Conservation (phyloP, 1,140 invertebrate species). For the Chymomyza costata region DNA sequence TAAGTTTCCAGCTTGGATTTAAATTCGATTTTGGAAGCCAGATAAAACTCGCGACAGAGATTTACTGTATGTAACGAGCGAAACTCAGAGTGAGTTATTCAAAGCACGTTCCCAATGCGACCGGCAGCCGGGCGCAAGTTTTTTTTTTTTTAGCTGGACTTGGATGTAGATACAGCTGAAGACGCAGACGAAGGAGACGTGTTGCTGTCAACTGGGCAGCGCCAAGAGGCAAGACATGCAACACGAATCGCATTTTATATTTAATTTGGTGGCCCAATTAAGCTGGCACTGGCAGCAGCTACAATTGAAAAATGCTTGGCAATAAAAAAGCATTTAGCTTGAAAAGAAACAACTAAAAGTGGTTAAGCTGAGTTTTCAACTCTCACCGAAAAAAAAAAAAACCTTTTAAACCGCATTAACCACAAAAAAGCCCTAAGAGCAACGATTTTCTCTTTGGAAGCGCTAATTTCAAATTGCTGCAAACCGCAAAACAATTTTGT, state of each 20-base stretch:
- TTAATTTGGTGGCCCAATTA: slow-evolving; percentile 62
- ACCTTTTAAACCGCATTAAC: slow-evolving; percentile 51
- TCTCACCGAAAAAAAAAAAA: slow-evolving; percentile 41
- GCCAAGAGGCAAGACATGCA: slow-evolving; percentile 17
- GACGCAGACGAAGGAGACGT: slow-evolving; percentile 45
- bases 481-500: slow-evolving; percentile 61
- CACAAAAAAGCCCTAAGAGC: slow-evolving; percentile 63
- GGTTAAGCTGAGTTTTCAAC: slow-evolving; percentile 5
- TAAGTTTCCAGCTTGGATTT: slow-evolving; percentile 44
- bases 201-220: slow-evolving; percentile 51
- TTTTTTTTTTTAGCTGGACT: slow-evolving; percentile 22
- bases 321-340: slow-evolving; percentile 57
- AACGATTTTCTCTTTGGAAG: slow-evolving; percentile 42
- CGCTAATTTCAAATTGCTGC: slow-evolving; percentile 41
- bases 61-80: slow-evolving; percentile 31
- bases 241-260: slow-evolving; percentile 57
- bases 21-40: slow-evolving; percentile 64
- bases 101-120: slow-evolving; percentile 65
- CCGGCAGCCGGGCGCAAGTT: slow-evolving; percentile 46
- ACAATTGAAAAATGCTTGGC: slow-evolving; percentile 57
- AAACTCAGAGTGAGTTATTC: slow-evolving; percentile 43
- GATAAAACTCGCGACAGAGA: slow-evolving; percentile 51
- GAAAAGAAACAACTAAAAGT: no score
- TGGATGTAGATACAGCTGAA: slow-evolving; percentile 8
- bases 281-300: slow-evolving; percentile 40